phyloP scores from a whole-genome alignment of 2,113 vertebrate species.

The Redunca redunca region DNA sequence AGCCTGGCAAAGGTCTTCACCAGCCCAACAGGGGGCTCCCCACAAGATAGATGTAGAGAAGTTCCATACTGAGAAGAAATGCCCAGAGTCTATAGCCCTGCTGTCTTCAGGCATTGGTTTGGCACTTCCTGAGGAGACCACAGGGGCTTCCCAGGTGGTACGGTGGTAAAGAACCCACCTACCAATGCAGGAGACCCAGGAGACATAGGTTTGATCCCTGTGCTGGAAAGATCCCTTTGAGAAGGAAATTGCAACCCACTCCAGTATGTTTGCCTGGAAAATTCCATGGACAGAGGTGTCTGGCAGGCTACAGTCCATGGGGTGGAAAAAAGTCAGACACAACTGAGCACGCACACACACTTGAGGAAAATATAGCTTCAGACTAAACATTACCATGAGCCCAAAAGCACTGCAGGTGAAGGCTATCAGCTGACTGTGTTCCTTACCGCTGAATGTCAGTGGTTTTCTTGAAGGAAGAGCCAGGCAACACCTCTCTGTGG shows the following conservation, averaged over 20 bases:
- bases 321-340: neutral
- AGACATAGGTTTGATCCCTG: neutral
- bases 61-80: neutral
- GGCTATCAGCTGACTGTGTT: neutral
- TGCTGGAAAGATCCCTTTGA: neutral
- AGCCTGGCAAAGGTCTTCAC: neutral
- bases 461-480: neutral
- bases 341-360: neutral
- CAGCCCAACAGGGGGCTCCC: neutral
- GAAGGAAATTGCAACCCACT: neutral
- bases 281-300: neutral
- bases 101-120: neutral
- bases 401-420: accelerated
- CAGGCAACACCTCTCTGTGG: too few relatives aligned
- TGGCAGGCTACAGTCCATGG: neutral
- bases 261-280: neutral
- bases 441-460: neutral
- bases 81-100: neutral
- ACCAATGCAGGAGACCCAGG: neutral
- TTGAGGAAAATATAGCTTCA: neutral
- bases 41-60: accelerated
- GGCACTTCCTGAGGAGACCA: neutral
- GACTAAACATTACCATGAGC: too few relatives aligned
- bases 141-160: neutral
- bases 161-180: neutral